Conservation (phyloP, 2,113 vertebrate genomes). For the Seriola rivoliana region DNA sequence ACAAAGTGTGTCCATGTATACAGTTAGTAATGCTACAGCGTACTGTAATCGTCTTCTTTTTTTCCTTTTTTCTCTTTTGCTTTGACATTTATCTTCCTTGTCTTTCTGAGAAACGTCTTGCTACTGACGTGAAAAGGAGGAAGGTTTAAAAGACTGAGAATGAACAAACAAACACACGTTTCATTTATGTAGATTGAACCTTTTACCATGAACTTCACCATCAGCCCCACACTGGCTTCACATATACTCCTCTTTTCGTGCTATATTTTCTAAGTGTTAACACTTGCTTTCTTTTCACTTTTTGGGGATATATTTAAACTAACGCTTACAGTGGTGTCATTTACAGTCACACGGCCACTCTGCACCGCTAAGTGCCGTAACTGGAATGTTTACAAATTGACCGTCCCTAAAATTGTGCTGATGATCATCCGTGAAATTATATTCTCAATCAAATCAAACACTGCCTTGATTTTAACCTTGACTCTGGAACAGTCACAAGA, state of each 20-base stretch:
- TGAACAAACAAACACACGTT: background rate
- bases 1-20: constrained; percentile 53
- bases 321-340: background rate
- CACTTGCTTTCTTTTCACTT: background rate
- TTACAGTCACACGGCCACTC: constrained; percentile 23
- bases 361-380: constrained; percentile 27
- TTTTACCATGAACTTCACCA: constrained; percentile 21
- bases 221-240: background rate
- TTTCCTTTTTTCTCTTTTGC: constrained; percentile 25
- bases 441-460: constrained; percentile 30
- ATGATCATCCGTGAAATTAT: constrained; percentile 55
- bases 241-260: background rate
- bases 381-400: constrained; percentile 49
- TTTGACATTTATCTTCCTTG: constrained; percentile 33
- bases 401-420: constrained; percentile 35
- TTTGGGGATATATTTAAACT: background rate
- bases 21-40: constrained; percentile 62
- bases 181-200: constrained; percentile 19
- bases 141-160: background rate
- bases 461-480: constrained; percentile 42
- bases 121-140: constrained; percentile 14
- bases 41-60: constrained; percentile 41
- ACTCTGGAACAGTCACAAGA: background rate
- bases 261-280: background rate
- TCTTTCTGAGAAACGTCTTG: constrained; percentile 25